Evolutionary conservation across 1,140 invertebrate species (phyloP).

Genomic region (Hylaeus volcanicus): DNA sequence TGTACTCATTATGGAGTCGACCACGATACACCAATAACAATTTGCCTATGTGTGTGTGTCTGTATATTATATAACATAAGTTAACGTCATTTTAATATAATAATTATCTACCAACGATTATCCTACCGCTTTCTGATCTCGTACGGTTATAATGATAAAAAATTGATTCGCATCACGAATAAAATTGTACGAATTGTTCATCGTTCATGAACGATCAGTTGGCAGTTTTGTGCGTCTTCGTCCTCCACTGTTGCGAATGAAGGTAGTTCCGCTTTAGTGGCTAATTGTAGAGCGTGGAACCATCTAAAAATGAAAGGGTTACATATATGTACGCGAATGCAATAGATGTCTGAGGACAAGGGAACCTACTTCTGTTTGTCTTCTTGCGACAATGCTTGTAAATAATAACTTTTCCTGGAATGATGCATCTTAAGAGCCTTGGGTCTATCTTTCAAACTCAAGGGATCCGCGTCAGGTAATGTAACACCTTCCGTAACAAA

Average conservation of each 20-base stretch:
- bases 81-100: slow-evolving; percentile 67
- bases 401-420: slow-evolving; percentile 81
- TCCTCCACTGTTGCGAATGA: slow-evolving; percentile 58
- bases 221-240: slow-evolving; percentile 70
- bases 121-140: slow-evolving; percentile 57
- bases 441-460: slow-evolving; percentile 76
- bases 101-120: slow-evolving; percentile 66
- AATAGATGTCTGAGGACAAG: not conserved
- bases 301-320: slow-evolving; percentile 70
- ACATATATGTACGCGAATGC: not conserved
- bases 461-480: slow-evolving; percentile 74
- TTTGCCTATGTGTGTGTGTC: slow-evolving; percentile 48
- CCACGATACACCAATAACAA: slow-evolving; percentile 54
- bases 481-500: slow-evolving; percentile 76
- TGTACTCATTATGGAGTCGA: slow-evolving; percentile 69
- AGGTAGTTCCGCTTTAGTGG: slow-evolving; percentile 81
- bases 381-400: slow-evolving; percentile 80
- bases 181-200: slow-evolving; percentile 68
- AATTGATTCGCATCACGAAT: slow-evolving; percentile 72
- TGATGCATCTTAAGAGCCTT: slow-evolving; percentile 83
- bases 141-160: slow-evolving; percentile 61
- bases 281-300: slow-evolving; percentile 79
- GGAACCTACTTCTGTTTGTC: slow-evolving; percentile 78
- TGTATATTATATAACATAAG: slow-evolving; percentile 68
- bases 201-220: slow-evolving; percentile 68